Evolutionary conservation across 1,140 invertebrate genomes (phyloP).

Genomic region (Paracyclopina nana): DNA sequence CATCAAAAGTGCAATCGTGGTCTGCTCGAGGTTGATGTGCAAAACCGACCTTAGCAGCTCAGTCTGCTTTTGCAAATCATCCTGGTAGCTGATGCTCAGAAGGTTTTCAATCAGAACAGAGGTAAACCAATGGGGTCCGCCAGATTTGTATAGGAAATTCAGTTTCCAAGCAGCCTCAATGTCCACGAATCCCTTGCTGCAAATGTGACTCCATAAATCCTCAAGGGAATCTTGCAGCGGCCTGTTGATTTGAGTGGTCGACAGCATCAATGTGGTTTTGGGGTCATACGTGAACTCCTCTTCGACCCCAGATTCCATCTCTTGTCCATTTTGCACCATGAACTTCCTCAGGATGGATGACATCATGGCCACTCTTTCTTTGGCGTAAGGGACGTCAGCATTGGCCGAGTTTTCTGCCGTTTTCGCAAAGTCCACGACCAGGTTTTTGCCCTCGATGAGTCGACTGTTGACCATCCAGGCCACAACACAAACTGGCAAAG

Average conservation of each 20-base stretch:
- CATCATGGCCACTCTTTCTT: constrained; percentile 6
- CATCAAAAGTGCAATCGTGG: neutral
- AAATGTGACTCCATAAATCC: neutral
- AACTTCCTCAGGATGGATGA: neutral
- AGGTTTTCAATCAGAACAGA: constrained; percentile 3
- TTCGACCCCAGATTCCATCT: neutral
- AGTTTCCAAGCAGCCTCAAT: neutral
- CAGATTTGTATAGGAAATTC: neutral
- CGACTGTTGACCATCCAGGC: too few relatives aligned
- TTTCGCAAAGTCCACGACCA: neutral
- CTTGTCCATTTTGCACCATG: neutral
- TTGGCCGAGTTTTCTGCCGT: neutral
- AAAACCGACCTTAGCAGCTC: constrained; percentile 8
- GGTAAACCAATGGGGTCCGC: constrained; percentile 2
- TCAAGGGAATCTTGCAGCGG: neutral
- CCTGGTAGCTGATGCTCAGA: constrained; percentile 3
- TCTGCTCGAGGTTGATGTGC: constrained; percentile 10
- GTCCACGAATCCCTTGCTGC: neutral
- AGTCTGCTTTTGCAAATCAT: neutral
- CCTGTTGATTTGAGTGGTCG: neutral
- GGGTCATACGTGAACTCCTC: neutral
- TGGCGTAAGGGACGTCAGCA: neutral
- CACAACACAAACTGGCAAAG: constrained; percentile 8
- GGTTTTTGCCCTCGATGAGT: neutral
- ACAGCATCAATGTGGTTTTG: neutral